Evolutionary conservation across 2,888 invertebrate genomes (phyloP).

Genomic region (Ochropacha duplaris): DNA sequence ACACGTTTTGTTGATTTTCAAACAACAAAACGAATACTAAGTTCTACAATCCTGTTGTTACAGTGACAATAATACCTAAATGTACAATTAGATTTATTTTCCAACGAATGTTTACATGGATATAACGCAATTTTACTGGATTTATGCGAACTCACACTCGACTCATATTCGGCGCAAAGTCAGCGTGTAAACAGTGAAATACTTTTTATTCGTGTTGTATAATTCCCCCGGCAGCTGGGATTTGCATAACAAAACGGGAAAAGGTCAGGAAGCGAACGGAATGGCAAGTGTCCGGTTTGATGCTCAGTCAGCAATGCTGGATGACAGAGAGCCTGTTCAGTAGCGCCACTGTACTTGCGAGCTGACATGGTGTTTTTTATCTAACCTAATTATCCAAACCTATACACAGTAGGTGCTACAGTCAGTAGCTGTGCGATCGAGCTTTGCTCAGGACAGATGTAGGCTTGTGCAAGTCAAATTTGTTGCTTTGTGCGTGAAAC

Average conservation of each 20-base stretch:
- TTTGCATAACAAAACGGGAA: constrained; percentile 82
- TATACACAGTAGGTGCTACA: too few species aligned
- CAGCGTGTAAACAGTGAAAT: constrained; percentile 78
- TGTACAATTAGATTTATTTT: constrained; percentile 26
- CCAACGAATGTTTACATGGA: constrained; percentile 46
- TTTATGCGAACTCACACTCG: constrained; percentile 77
- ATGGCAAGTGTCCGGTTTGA: constrained; percentile 79
- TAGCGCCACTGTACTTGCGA: constrained; percentile 38
- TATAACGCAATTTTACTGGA: constrained; percentile 52
- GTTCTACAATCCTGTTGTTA: neutral
- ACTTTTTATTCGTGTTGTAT: constrained; percentile 79
- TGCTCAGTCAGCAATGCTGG: constrained; percentile 72
- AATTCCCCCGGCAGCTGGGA: constrained; percentile 71
- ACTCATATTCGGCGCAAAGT: constrained; percentile 66
- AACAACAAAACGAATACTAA: neutral
- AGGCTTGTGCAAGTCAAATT: too few species aligned
- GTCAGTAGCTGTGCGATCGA: too few species aligned
- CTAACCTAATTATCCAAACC: neutral
- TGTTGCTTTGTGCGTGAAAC: too few species aligned
- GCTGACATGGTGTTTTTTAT: constrained; percentile 9
- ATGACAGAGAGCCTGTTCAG: constrained; percentile 43
- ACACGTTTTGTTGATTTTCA: neutral
- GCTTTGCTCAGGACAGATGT: too few species aligned
- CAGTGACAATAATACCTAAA: neutral
- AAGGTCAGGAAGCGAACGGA: constrained; percentile 81